Evolutionary conservation across 1,140 invertebrate species (phyloP), one percentile per base, ranked within the genome.

Genomic region (Tetranychus urticae): DNA sequence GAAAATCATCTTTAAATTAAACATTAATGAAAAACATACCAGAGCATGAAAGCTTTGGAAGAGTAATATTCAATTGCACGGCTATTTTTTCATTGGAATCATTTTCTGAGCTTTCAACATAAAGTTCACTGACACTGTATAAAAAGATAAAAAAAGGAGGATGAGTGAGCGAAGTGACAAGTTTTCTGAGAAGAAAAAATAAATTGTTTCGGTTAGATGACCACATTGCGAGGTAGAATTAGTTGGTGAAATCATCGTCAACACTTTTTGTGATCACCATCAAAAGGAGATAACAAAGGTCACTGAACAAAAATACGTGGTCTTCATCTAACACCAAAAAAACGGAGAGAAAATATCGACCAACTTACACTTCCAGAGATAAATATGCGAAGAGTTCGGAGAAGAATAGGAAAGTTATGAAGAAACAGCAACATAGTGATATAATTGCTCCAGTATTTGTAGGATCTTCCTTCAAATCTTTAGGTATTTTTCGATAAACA

Each of bases 401-500:
- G 10, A 78, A 54, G 52, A 81, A 74, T 23, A 81, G 71, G 55
- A 75, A 70, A 7, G 68, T n/a, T 59, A 81, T 81, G 60, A 80
- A 77, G 1, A 74, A 55, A 39, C 75, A 70, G 65, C 79, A 80
- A 62, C 68, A 66, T 6, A 81, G 71, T 8, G 80, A 81, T 54
- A 81, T 79, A 45, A 76, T 65, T 39, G 80, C 79, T 42, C 79
- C 79, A 36, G 78, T 76, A 4, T 74, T 61, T 12, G 79, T 81
- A 1, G 79, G 79, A 42, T 42, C 39, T 65, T 80, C 77, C 2
- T 79, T 80, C 33, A 81, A 68, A 68, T 81, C 79, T 67, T 81
- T 80, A 4, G 79, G 79, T 42, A 81, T 72, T 67, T 81, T 81
- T 5, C 79, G 71, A 65, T 81, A 81, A 61, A 81, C 75, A 63